Evolutionary conservation across 2,888 invertebrate species (phyloP).

Genomic region (Andrena flavipes): DNA sequence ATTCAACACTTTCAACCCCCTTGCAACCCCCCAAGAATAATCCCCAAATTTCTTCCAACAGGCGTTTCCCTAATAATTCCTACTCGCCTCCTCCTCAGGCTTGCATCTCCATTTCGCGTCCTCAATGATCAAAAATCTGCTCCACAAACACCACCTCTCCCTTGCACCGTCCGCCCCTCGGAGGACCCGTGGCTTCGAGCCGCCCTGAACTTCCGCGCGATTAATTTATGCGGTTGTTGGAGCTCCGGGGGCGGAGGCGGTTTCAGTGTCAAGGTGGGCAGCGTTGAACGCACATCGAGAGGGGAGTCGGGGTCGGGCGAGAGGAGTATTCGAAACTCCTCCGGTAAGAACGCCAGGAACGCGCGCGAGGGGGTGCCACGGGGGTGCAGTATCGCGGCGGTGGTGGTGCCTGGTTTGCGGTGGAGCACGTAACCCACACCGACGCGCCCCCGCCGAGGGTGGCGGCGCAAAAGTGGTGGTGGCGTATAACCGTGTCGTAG

Average conservation of each 20-base stretch:
- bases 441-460: conserved; percentile 29
- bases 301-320: conserved; percentile 22
- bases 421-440: conserved; percentile 65
- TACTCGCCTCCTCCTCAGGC: too few species aligned
- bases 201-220: neutral
- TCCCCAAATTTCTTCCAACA: neutral
- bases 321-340: conserved; percentile 61
- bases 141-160: neutral
- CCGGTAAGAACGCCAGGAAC: conserved; percentile 71
- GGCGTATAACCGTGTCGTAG: conserved; percentile 37
- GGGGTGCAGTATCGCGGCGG: conserved; percentile 44
- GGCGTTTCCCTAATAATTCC: neutral
- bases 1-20: too few species aligned
- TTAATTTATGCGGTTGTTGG: conserved; percentile 44
- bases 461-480: conserved; percentile 64
- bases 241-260: neutral
- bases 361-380: conserved; percentile 36
- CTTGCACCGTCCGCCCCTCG: neutral
- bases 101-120: too few species aligned
- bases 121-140: neutral
- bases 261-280: conserved; percentile 66
- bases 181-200: neutral
- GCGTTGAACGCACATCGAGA: conserved; percentile 39
- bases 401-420: conserved; percentile 66
- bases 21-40: too few species aligned